Evolutionary conservation across 2,113 vertebrate genomes (phyloP), one percentile per base, ranked within the genome.

Genomic region (Cephalopholis sonnerati): DNA sequence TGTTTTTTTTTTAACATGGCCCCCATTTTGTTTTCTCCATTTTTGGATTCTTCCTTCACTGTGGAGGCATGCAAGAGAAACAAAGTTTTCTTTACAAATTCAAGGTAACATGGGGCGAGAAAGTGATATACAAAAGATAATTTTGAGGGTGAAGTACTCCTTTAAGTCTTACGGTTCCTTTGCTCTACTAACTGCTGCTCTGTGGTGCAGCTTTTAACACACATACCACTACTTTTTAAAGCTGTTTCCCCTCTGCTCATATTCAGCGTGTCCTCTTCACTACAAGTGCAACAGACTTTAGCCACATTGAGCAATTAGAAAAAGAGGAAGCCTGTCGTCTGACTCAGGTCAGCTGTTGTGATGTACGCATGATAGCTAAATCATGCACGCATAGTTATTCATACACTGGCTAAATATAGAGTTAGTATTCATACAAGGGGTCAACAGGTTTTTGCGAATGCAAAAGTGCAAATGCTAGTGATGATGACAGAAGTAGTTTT

Each of bases 291-390:
- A 36, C 20, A 25, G 13, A 17, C 15, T 25, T 39, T 7, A 46
- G 5, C 10, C 39, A 83, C 55, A 72, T 20, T 74, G 25, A 58
- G 32, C 20, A 63, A 65, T 61, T 25, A 51, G 4, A 29, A 68
- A 74, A 86, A 79, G 61, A 79, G 5, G 58, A 84, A 76, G 24
- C 46, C 24, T 25, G 3, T 0, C 1, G 3, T 55, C 46, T 87
- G 29, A 82, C 48, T 71, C n/a, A 73, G 6, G 25, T 39, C 77
- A 79, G 36, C 25, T 39, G 39, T n/a, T 53, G 27, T 57, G n/a
- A 11, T 48, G n/a, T 8, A 44, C 0, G 7, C 27, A 69, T 9
- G 10, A 17, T 18, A 32, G 7, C 32, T 46, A 53, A 64, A 12
- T 22, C 51, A 53, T 8, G 1, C 13, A 51, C 1, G 32, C 27